Base-by-base conservation (phyloP, 2,797 vertebrate genomes). In the Dendrocincla fuliginosa region DNA sequence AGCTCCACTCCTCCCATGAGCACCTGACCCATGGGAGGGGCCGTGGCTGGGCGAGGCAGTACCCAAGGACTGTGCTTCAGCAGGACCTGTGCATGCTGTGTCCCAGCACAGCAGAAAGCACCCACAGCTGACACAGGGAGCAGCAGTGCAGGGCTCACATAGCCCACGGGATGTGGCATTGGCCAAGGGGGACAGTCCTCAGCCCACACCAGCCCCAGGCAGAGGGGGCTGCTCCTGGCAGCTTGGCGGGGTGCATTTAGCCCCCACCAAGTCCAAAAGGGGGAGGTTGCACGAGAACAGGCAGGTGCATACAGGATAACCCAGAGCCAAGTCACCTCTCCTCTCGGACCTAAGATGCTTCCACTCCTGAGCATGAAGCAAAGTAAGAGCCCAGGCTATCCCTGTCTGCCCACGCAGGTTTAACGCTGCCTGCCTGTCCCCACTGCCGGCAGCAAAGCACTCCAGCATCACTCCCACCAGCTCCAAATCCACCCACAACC, bases 41-140 rank as follows among this genome's bases (percentile, higher is more conserved):
- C 63, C 9, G 2, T 2, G 3, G 24, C 49, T 1, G 0, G 15
- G 41, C 30, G 11, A 68, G n/a, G 68, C 79, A 42, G 55, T 42
- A 75, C 25, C 85, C 2, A 0, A 87, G 78, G 47, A 60, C 41
- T 42, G 27, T 6, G 13, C 32, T 78, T 73, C 49, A n/a, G 65
- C 65, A 82, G 27, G 9, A 19, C 15, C 19, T 8, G 0, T 28
- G 25, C 57, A 30, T 0, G 2, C 35, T 1, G 3, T 14, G n/a
- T 56, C 53, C 53, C 46, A 0, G 46, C 14, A 27, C 56, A 37
- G 32, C 5, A 27, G 32, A 37, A 63, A 39, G 44, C 67, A 35
- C 55, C 4, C 0, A 7, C 42, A 52, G 56, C 17, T 2, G 4
- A n/a, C 0, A 1, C 5, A 4, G 44, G 73, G 76, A 81, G 32